Percentiles rank a stretch among this genome's conserved stretches.
These are phyloP conservation scores for Drosophila mayri DNA, from an alignment of 1,140 invertebrate species.

Conservation along the genomic window DNA sequence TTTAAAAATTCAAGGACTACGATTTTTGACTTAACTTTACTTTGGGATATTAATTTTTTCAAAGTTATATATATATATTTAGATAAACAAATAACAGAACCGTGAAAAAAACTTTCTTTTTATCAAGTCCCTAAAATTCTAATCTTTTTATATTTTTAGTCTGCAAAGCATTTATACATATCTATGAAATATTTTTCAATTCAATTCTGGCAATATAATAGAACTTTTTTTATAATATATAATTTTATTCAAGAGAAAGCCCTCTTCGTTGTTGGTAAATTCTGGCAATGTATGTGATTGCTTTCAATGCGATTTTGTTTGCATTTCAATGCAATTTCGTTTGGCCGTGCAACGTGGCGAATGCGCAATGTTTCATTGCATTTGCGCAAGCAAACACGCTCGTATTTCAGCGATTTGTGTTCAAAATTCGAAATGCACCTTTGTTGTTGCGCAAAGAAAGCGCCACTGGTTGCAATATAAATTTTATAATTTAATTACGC, in stretches of 20 bases:
- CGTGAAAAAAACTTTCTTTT: neutral
- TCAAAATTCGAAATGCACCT: slow-evolving; percentile 40
- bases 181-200: too few relatives aligned
- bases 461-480: slow-evolving; percentile 51
- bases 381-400: slow-evolving; percentile 10
- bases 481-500: slow-evolving; percentile 71
- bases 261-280: neutral
- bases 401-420: slow-evolving; percentile 19
- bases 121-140: too few relatives aligned
- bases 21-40: neutral
- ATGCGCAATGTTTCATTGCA: slow-evolving; percentile 59
- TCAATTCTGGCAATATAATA: neutral
- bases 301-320: slow-evolving; percentile 30
- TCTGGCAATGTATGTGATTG: slow-evolving; percentile 23
- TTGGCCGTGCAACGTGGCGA: slow-evolving; percentile 51
- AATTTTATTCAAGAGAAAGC: slow-evolving; percentile 1
- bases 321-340: slow-evolving; percentile 44
- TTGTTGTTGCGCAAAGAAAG: slow-evolving; percentile 54
- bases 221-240: too few relatives aligned
- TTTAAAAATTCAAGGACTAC: neutral
- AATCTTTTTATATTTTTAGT: neutral
- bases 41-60: neutral
- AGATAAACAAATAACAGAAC: neutral
- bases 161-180: neutral
- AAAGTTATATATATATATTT: too few relatives aligned